Evolutionary conservation across 1,140 invertebrate genomes (phyloP).

Genomic region (Charaxes varanes): DNA sequence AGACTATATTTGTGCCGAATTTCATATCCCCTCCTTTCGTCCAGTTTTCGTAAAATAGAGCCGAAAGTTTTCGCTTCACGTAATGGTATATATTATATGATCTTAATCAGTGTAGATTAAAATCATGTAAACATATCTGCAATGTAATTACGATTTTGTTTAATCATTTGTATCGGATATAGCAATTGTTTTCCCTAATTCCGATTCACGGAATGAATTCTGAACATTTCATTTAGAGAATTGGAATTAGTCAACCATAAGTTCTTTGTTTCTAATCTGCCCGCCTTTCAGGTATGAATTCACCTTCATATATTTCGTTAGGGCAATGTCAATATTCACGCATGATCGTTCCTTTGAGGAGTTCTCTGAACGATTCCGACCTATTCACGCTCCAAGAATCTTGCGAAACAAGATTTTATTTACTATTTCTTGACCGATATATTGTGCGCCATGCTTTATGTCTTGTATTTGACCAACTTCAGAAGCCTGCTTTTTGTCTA

Average conservation of each 20-base stretch:
- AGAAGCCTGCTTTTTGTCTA: constrained; percentile 9
- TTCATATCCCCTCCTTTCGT: too few relatives aligned
- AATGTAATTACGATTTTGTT: too few relatives aligned
- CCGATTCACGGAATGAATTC: too few relatives aligned
- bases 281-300: constrained; percentile 12
- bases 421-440: constrained; percentile 16
- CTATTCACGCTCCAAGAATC: constrained; percentile 24
- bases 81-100: too few relatives aligned
- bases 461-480: constrained; percentile 15
- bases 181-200: too few relatives aligned
- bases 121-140: too few relatives aligned
- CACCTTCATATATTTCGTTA: constrained; percentile 7
- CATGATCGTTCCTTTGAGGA: constrained; percentile 23
- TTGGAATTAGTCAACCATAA: constrained; percentile 8
- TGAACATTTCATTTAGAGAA: not conserved
- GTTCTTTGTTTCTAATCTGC: constrained; percentile 5
- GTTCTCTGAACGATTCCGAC: constrained; percentile 20
- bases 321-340: constrained; percentile 22
- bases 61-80: too few relatives aligned
- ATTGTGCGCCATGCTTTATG: constrained; percentile 14
- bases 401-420: constrained; percentile 22
- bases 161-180: too few relatives aligned
- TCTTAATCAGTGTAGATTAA: too few relatives aligned
- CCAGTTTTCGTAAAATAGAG: too few relatives aligned
- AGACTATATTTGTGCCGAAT: too few relatives aligned